Conservation (phyloP, 2,113 vertebrate genomes). For the Eurystomus gularis region DNA sequence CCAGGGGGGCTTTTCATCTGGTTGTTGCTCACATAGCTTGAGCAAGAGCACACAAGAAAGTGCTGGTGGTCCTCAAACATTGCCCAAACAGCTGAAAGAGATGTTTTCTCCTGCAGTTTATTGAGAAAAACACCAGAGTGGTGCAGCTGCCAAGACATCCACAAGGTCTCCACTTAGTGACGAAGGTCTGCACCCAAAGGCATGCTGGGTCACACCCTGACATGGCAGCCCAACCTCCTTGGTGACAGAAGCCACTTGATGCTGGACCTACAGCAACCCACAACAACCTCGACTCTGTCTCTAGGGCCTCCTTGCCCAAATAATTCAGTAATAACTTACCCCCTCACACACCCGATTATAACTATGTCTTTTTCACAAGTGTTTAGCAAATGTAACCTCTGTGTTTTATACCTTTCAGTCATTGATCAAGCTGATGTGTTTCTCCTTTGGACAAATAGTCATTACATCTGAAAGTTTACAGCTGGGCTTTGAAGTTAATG, state of each 20-base stretch:
- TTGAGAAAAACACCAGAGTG: background rate
- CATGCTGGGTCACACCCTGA: accelerated
- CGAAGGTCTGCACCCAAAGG: background rate
- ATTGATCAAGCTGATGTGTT: constrained; percentile 39
- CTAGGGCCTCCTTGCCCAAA: background rate
- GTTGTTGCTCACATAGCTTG: background rate
- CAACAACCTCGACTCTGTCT: background rate
- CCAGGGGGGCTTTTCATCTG: accelerated
- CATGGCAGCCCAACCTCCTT: background rate
- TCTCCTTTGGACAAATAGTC: constrained; percentile 39
- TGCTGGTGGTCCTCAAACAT: background rate
- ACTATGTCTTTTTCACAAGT: background rate
- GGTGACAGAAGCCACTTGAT: background rate
- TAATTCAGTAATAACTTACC: background rate
- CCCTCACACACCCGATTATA: background rate
- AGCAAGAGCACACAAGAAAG: background rate
- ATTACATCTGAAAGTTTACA: constrained; percentile 56
- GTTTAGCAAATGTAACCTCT: constrained; percentile 42
- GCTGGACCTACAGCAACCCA: background rate
- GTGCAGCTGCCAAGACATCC: background rate
- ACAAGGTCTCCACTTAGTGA: accelerated
- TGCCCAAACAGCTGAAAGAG: background rate
- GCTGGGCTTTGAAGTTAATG: constrained; percentile 59
- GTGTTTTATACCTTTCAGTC: constrained; percentile 51
- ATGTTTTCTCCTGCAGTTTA: background rate